Evolutionary conservation across 2,888 invertebrate genomes (phyloP).

Genomic region (Syrphus vitripennis): DNA sequence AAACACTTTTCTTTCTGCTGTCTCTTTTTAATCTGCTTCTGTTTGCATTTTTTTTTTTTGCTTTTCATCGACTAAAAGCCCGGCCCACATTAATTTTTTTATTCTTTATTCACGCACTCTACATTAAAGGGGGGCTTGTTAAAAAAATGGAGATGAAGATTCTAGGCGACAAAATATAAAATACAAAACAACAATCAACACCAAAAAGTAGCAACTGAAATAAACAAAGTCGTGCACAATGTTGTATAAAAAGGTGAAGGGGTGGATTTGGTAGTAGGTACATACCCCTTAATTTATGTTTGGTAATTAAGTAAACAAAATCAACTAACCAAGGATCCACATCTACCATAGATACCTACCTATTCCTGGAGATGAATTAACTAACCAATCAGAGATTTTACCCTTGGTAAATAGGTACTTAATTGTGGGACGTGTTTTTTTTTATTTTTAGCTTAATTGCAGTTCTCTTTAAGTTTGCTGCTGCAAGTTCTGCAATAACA

Average conservation of each 20-base stretch:
- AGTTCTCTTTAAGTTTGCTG: not conserved
- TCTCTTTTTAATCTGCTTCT: conserved; percentile 55
- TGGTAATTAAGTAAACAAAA: conserved; percentile 37
- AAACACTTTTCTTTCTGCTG: conserved; percentile 60
- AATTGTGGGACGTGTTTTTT: not conserved
- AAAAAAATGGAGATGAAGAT: conserved; percentile 36
- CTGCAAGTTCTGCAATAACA: not conserved
- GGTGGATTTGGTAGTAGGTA: not conserved
- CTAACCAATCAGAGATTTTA: conserved; percentile 54
- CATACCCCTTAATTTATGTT: conserved; percentile 17
- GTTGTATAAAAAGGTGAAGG: not conserved
- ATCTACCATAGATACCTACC: not conserved
- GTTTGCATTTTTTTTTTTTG: conserved; percentile 8
- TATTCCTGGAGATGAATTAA: conserved; percentile 15
- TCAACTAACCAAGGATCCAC: not conserved
- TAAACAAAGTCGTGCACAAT: not conserved
- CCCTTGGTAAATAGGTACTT: not conserved
- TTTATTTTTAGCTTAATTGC: not conserved
- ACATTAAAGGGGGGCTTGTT: not conserved
- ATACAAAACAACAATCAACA: conserved; percentile 12
- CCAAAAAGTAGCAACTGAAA: not conserved
- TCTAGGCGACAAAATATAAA: conserved; percentile 46
- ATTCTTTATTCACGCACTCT: conserved; percentile 2
- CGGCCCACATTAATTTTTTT: conserved; percentile 56
- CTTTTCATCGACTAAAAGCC: conserved; percentile 61